A percentile compares a stretch with the other conserved stretches of the same genome.
Conservation (phyloP, 92 coral and sea anemone species). For the Phenganax marumi region DNA sequence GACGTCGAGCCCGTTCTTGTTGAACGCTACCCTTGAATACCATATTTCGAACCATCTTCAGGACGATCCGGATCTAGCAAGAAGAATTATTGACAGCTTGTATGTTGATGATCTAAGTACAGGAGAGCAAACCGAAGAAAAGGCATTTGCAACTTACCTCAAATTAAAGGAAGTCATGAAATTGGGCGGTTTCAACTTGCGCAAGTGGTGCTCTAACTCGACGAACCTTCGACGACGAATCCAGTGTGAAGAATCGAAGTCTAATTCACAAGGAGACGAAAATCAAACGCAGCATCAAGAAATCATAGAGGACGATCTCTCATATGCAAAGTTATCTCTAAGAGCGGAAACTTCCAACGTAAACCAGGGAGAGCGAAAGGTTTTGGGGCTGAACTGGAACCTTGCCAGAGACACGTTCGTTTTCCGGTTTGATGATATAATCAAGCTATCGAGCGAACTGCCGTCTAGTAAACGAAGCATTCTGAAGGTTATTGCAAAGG, state of each 20-base stretch:
- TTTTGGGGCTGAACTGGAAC: slow-evolving; percentile 59
- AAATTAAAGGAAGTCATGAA: slow-evolving; percentile 42
- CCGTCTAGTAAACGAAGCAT: slow-evolving; percentile 47
- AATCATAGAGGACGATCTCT: slow-evolving; percentile 46
- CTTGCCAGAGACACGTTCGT: slow-evolving; percentile 47
- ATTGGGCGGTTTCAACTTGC: slow-evolving; percentile 48
- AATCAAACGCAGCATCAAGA: not conserved
- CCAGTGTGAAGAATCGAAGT: not conserved
- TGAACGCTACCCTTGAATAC: slow-evolving; percentile 47
- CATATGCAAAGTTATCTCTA: slow-evolving; percentile 46
- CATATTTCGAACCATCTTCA: slow-evolving; percentile 32
- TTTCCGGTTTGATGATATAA: slow-evolving; percentile 45
- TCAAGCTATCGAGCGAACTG: slow-evolving; percentile 14
- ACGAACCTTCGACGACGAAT: slow-evolving; percentile 17
- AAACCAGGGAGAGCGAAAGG: slow-evolving; percentile 40
- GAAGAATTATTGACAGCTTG: slow-evolving; percentile 21
- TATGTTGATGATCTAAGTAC: slow-evolving; percentile 49
- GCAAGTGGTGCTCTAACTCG: slow-evolving; percentile 46
- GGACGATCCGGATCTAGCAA: slow-evolving; percentile 7
- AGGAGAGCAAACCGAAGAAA: slow-evolving; percentile 29
- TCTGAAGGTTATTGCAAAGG: slow-evolving; percentile 58
- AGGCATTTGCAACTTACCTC: slow-evolving; percentile 41
- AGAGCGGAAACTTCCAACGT: slow-evolving; percentile 18
- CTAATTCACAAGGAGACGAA: not conserved
- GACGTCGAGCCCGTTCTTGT: slow-evolving; percentile 41